Base-by-base conservation (phyloP, 92 coral and sea anemone species). In the Epizoanthus illoricatus region DNA sequence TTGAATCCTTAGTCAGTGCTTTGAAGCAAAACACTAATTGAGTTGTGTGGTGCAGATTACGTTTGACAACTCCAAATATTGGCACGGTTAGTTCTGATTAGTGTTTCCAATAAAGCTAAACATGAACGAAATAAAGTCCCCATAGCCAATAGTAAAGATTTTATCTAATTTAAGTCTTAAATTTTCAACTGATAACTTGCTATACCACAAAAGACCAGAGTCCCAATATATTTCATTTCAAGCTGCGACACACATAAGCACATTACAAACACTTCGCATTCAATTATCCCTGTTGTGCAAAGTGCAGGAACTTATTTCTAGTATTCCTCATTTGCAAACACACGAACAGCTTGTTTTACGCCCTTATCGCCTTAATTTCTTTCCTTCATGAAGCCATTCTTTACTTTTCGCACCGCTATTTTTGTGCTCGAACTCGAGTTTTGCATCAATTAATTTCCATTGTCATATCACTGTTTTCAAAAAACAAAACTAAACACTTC, bases 111-210 rank as follows among this genome's bases (percentile, higher is more conserved):
- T 8, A 43, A 9, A 42, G 58, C 9, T 7, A 71, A 19, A 47
- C 47, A 43, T 49, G 16, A 12, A 9, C 21, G 21, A 78, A 63
- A 39, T 11, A 45, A 63, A 19, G 41, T 62, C 59, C 45, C 64
- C 47, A 78, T 58, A 42, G 54, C 1, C 11, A 76, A 43, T 45
- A 20, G 49, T 42, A 63, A 21, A 41, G 15, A 42, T 63, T 59
- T 63, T 43, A 62, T 78, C 71, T 11, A 40, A 39, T 20, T 12
- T 19, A 61, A n/a, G 71, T 13, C 45, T n/a, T 43, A 62, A 36
- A 78, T 61, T 43, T 63, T 63, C 41, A 76, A 40, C 58, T 45
- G 71, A 78, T 64, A 43, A 49, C 3, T 19, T 19, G 56, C 56
- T 52, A 52, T 42, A 62, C 54, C 28, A 45, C 68, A 45, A 18